Base-by-base conservation (phyloP, 2,113 vertebrate genomes). In the Ascaphus truei region DNA sequence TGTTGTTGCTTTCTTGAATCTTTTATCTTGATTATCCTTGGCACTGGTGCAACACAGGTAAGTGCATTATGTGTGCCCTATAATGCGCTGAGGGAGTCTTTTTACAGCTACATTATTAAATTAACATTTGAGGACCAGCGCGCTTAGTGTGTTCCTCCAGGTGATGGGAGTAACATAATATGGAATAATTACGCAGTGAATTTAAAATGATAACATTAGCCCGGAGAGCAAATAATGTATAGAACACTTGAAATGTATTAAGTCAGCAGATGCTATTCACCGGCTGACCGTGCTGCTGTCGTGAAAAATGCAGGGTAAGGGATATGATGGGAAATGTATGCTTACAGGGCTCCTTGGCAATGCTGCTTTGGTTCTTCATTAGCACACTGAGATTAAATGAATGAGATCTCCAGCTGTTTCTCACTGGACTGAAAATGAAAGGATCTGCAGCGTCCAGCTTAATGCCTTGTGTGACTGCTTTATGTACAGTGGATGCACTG, bases 41-140 rank as follows among this genome's bases (percentile, higher is more conserved):
- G 60, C 53, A 8, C 3, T 22, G 62, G 43, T 11, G n/a, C 4
- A 15, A 47, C 8, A 9, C 68, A 72, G 75, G 75, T 77, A 68
- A 74, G 68, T 20, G 18, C 23, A 10, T 6, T 22, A 3, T 8
- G 26, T 2, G 3, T 2, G 23, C 47, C n/a, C n/a, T n/a, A n/a
- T n/a, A n/a, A n/a, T n/a, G n/a, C n/a, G n/a, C n/a, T n/a, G n/a
- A n/a, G n/a, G n/a, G n/a, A n/a, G n/a, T n/a, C n/a, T n/a, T n/a
- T n/a, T n/a, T n/a, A n/a, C n/a, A n/a, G n/a, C n/a, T n/a, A n/a
- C n/a, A n/a, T n/a, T n/a, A n/a, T n/a, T n/a, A n/a, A n/a, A n/a
- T n/a, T n/a, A n/a, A n/a, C n/a, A n/a, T n/a, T n/a, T n/a, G n/a
- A n/a, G n/a, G n/a, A n/a, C n/a, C n/a, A n/a, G n/a, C n/a, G n/a